These are phyloP conservation scores for Xestia c-nigrum DNA, from an alignment of 2,888 invertebrate genomes.

Conservation along the genomic window DNA sequence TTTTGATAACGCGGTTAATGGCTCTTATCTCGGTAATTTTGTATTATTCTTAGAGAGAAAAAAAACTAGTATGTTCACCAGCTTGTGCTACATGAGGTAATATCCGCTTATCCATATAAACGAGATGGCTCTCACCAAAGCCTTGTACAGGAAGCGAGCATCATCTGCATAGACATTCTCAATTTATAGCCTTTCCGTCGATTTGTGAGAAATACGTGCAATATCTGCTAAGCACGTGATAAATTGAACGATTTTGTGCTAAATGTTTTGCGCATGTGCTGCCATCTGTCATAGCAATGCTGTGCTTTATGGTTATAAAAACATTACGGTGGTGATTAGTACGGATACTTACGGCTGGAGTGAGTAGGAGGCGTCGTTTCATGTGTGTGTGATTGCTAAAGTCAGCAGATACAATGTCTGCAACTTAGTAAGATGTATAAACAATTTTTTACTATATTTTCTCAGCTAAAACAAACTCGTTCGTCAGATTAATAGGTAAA, in stretches of 20 bases:
- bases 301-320: constrained; percentile 23
- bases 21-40: not conserved
- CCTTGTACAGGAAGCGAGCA: not conserved
- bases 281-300: constrained; percentile 27
- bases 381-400: not conserved
- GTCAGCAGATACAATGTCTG: not conserved
- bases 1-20: not conserved
- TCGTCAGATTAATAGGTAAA: not conserved
- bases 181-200: constrained; percentile 39
- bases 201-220: constrained; percentile 39
- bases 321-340: not conserved
- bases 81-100: not conserved
- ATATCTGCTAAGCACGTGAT: constrained; percentile 29
- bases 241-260: constrained; percentile 11
- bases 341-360: not conserved
- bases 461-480: not conserved
- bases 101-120: not conserved
- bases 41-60: not conserved
- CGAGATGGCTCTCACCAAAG: not conserved
- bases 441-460: not conserved
- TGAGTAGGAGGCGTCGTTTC: no score
- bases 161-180: constrained; percentile 56
- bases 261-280: not conserved
- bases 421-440: no score
- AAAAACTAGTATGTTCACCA: not conserved